phyloP scores from a whole-genome alignment of 2,113 vertebrate genomes.

The Pterophyllum scalare region DNA sequence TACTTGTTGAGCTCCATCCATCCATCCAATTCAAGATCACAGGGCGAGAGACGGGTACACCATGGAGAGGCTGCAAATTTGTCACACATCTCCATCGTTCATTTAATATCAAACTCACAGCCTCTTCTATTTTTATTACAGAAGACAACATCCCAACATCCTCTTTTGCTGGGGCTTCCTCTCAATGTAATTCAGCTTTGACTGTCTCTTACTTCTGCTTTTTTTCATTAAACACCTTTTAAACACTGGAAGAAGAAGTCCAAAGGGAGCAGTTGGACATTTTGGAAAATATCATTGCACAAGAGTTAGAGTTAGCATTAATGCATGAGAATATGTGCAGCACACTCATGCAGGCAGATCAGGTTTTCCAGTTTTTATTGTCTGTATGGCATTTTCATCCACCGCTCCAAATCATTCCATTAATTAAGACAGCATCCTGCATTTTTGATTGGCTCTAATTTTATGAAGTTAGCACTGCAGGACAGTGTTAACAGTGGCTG shows the following conservation, averaged over 20 bases:
- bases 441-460: background rate
- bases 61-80: no score
- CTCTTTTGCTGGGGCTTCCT: background rate
- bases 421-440: background rate
- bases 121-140: background rate
- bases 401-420: fast-evolving
- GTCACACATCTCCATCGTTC: no score
- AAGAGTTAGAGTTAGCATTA: background rate
- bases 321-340: background rate
- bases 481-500: background rate
- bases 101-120: background rate
- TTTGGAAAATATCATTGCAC: background rate
- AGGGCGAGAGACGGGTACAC: no score
- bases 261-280: no score
- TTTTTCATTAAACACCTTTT: no score
- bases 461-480: background rate
- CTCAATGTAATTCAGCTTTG: background rate
- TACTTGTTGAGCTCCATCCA: background rate
- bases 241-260: no score
- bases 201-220: background rate
- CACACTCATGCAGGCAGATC: background rate
- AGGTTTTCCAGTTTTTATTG: background rate
- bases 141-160: background rate
- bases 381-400: background rate
- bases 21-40: no score